A percentile compares a stretch with the other conserved stretches of the same genome.
These are phyloP conservation scores for Brachionus angularis DNA, from an alignment of 1,140 invertebrate genomes.

Conservation along the genomic window DNA sequence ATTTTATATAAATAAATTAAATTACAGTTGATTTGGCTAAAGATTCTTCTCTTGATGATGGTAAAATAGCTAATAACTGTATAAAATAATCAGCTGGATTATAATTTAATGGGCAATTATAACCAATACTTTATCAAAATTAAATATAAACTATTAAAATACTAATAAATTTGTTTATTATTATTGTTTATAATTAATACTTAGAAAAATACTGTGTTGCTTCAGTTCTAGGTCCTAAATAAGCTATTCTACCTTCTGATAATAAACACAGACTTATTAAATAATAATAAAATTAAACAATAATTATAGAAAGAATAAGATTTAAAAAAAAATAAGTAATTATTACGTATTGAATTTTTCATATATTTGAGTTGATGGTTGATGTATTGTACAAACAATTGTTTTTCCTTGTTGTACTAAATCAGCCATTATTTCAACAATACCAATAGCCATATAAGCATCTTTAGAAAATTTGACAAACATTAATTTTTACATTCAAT, in stretches of 20 bases:
- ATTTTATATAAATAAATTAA: neutral
- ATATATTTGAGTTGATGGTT: conserved; percentile 87
- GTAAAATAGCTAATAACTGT: conserved; percentile 78
- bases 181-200: conserved; percentile 48
- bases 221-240: conserved; percentile 73
- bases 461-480: conserved; percentile 59
- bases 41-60: conserved; percentile 69
- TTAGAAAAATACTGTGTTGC: conserved; percentile 56
- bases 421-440: conserved; percentile 70
- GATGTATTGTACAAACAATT: conserved; percentile 92
- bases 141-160: neutral
- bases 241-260: conserved; percentile 67
- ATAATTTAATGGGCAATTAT: conserved; percentile 68
- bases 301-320: neutral
- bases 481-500: neutral
- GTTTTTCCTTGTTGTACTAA: conserved; percentile 79
- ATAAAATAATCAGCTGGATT: conserved; percentile 93
- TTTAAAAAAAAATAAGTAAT: neutral
- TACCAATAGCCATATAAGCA: conserved; percentile 83
- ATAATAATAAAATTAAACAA: neutral
- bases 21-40: conserved; percentile 47
- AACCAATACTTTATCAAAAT: conserved; percentile 52
- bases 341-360: conserved; percentile 76
- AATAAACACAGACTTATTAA: conserved; percentile 9
- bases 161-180: conserved; percentile 67